A percentile compares a stretch with the other conserved stretches of the same genome.
Evolutionary conservation across 2,113 vertebrate genomes (phyloP).

Genomic region (Tychaedon coryphoeus): DNA sequence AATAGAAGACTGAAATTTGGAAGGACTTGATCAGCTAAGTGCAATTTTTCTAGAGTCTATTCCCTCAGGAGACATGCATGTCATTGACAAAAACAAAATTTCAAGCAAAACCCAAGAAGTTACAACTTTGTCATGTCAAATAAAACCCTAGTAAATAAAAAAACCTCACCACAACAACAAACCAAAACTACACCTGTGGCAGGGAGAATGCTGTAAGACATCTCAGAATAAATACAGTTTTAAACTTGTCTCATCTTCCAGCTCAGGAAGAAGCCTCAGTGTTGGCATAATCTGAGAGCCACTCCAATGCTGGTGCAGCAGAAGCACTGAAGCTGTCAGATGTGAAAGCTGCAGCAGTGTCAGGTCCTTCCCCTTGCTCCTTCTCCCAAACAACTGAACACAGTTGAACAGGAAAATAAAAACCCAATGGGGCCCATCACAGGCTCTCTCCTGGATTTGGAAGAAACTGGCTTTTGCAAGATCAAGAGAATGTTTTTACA

Average conservation of each 20-base stretch:
- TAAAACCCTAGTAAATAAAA: background rate
- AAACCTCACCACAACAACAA: background rate
- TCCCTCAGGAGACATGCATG: background rate
- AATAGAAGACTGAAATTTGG: background rate
- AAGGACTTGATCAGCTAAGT: background rate
- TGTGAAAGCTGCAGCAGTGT: background rate
- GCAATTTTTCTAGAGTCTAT: background rate
- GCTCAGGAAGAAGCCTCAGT: background rate
- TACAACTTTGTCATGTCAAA: background rate
- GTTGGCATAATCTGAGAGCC: background rate
- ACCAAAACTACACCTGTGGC: background rate
- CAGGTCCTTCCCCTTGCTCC: background rate
- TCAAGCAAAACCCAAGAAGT: background rate
- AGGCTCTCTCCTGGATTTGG: background rate
- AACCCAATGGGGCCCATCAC: background rate
- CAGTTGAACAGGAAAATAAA: background rate
- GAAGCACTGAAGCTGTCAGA: background rate
- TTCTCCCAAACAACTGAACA: background rate
- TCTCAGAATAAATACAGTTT: background rate
- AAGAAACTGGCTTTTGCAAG: background rate
- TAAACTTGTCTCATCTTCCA: background rate
- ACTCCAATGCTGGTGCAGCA: background rate
- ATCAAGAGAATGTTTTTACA: background rate
- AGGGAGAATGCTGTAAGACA: background rate
- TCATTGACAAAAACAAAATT: background rate